These are phyloP conservation scores for Mola mola DNA, from an alignment of 2,113 vertebrate species.

Conservation along the genomic window DNA sequence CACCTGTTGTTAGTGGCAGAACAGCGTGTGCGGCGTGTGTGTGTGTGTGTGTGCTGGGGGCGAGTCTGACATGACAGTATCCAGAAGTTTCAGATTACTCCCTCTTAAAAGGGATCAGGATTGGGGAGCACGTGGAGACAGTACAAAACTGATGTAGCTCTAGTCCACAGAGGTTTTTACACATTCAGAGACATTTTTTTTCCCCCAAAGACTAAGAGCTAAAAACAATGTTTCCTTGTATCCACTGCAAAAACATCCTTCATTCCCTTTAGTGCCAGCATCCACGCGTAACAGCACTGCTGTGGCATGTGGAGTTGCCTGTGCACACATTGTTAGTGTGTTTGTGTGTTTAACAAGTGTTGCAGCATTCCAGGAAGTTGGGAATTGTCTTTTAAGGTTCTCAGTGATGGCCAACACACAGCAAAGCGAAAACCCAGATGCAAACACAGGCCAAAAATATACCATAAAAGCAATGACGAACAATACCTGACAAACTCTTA, in stretches of 20 bases:
- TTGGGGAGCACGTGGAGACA: conserved; percentile 31
- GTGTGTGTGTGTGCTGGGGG: background rate
- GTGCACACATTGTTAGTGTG: conserved; percentile 43
- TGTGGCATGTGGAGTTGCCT: conserved; percentile 20
- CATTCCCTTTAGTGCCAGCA: conserved; percentile 28
- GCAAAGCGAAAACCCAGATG: conserved; percentile 63
- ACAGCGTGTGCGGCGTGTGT: conserved; percentile 16
- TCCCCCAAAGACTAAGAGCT: conserved; percentile 2
- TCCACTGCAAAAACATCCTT: conserved; percentile 25
- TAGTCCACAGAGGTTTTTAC: background rate
- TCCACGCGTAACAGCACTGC: conserved; percentile 14
- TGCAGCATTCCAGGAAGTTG: conserved; percentile 69
- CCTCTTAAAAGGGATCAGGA: conserved; percentile 45
- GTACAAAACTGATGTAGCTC: background rate
- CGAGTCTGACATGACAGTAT: background rate
- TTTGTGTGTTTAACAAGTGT: conserved; percentile 63
- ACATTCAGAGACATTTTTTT: background rate
- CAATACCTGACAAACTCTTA: conserved; percentile 63
- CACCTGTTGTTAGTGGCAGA: conserved; percentile 74
- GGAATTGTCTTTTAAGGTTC: conserved; percentile 63
- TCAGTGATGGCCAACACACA: conserved; percentile 50
- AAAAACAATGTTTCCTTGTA: conserved; percentile 27
- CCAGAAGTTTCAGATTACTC: conserved; percentile 53
- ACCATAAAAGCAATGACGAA: conserved; percentile 61
- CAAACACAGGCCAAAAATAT: conserved; percentile 68